Evolutionary conservation across 1,140 invertebrate species (phyloP).

Genomic region (Periplaneta americana): DNA sequence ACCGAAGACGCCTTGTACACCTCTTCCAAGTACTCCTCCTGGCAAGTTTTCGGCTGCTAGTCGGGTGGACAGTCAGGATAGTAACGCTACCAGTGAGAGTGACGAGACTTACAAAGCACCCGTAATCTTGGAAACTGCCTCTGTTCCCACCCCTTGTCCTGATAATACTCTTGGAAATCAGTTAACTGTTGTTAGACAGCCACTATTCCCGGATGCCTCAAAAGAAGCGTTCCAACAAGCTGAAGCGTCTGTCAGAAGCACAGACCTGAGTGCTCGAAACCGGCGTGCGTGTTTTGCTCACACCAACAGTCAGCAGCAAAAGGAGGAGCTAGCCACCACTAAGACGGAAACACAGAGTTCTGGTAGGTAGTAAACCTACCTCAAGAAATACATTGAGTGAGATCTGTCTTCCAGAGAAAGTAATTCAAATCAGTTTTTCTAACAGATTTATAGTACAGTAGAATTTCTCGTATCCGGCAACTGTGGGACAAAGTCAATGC

Average conservation of each 20-base stretch:
- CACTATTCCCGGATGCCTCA: conserved; percentile 26
- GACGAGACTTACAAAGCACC: conserved; percentile 34
- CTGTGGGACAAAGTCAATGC: too few relatives aligned
- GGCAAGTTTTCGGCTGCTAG: conserved; percentile 1
- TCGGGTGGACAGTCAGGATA: conserved; percentile 35
- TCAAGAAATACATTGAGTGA: too few relatives aligned
- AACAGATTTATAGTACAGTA: too few relatives aligned
- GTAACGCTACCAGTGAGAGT: conserved; percentile 31
- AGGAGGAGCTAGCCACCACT: neutral
- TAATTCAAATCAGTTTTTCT: too few relatives aligned
- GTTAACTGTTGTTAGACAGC: conserved; percentile 25
- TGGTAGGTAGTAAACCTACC: too few relatives aligned
- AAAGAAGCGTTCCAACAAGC: conserved; percentile 20
- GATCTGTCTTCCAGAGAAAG: too few relatives aligned
- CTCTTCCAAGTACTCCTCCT: neutral
- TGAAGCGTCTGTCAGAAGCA: neutral
- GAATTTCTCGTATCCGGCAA: too few relatives aligned
- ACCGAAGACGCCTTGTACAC: neutral
- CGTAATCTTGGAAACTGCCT: neutral
- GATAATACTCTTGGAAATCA: neutral
- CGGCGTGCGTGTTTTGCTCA: conserved; percentile 23
- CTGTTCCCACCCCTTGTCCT: neutral
- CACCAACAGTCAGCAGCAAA: conserved; percentile 11
- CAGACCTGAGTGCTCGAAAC: conserved; percentile 20
- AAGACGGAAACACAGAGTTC: neutral